Percentiles rank a stretch among this genome's conserved stretches.
These are phyloP conservation scores for Epirrhoe alternata DNA, from an alignment of 2,888 invertebrate species.

Conservation along the genomic window DNA sequence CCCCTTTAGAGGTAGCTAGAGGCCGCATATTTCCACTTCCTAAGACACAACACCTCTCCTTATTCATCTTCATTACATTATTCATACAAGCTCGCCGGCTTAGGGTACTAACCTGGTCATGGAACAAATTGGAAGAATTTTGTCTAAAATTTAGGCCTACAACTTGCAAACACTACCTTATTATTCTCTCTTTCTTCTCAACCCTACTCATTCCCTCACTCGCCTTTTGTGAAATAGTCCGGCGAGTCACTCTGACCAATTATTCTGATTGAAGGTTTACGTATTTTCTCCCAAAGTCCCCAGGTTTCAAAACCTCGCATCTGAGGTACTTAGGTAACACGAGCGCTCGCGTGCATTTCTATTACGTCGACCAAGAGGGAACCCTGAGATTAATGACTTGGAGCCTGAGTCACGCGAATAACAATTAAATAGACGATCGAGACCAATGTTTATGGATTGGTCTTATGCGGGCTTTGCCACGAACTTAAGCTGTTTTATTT, in stretches of 20 bases:
- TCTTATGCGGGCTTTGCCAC: constrained; percentile 9
- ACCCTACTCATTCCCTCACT: too few species aligned
- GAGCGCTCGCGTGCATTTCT: constrained; percentile 52
- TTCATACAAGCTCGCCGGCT: too few species aligned
- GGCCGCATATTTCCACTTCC: too few species aligned
- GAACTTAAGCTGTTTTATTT: constrained; percentile 2
- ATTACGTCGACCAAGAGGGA: constrained; percentile 31
- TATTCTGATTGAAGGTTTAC: neutral
- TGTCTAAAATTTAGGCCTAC: too few species aligned
- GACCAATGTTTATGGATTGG: constrained; percentile 20
- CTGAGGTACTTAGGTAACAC: constrained; percentile 33
- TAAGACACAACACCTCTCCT: too few species aligned
- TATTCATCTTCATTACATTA: too few species aligned
- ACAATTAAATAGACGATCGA: constrained; percentile 36
- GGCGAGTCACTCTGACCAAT: neutral
- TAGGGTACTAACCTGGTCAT: too few species aligned
- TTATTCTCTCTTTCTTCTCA: too few species aligned
- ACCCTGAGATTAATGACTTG: constrained; percentile 29
- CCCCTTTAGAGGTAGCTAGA: too few species aligned
- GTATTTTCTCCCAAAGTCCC: neutral
- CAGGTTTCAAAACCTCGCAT: constrained; percentile 3
- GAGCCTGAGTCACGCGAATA: constrained; percentile 38
- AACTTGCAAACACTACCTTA: too few species aligned
- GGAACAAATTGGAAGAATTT: too few species aligned
- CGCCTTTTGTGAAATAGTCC: too few species aligned